Evolutionary conservation across 2,888 invertebrate genomes (phyloP), one percentile per base, ranked within the genome.

Genomic region (Pelosia muscerda): DNA sequence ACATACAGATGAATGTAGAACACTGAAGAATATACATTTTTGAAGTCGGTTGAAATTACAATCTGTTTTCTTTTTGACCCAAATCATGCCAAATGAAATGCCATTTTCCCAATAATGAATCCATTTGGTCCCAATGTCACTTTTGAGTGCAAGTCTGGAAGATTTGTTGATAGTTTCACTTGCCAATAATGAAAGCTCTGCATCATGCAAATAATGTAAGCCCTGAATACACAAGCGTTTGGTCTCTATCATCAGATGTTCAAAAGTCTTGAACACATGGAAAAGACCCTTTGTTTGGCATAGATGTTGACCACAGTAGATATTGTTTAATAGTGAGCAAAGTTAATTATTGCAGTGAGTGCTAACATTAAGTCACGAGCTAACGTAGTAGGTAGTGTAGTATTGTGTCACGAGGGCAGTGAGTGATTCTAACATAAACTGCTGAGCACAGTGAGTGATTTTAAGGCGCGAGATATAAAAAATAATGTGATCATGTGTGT

Each of bases 1-100:
- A 26, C 80, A 82, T 63, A 80, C 77, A 71, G 77, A 81, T 73
- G 75, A 75, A 67, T 77, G 77, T 77, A 75, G 77, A 73, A 77
- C 74, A 10, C 13, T 34, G 34, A 34, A 34, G 6, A 34, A 34
- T 11, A 34, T 34, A 34, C 34, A 34, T 34, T 31, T 6, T 31
- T 31, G 9, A 6, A 31, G 31, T 31, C 9, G 6, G 31, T 75
- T 78, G 73, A 69, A 65, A 80, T 71, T 77, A 78, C 83, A 81
- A 79, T 78, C 75, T 26, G 72, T 68, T 81, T 76, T 81, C 79
- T 79, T 81, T 74, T 80, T 83, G 68, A 81, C 79, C 81, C 79
- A 84, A 73, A 65, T 59, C 15, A 58, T 54, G 54, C 76, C 56
- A 70, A 76, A 69, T 76, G 54, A 75, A 73, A 76, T 75, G 75